phyloP scores from a whole-genome alignment of 2,797 vertebrate species.

The Typhlichthys subterraneus region DNA sequence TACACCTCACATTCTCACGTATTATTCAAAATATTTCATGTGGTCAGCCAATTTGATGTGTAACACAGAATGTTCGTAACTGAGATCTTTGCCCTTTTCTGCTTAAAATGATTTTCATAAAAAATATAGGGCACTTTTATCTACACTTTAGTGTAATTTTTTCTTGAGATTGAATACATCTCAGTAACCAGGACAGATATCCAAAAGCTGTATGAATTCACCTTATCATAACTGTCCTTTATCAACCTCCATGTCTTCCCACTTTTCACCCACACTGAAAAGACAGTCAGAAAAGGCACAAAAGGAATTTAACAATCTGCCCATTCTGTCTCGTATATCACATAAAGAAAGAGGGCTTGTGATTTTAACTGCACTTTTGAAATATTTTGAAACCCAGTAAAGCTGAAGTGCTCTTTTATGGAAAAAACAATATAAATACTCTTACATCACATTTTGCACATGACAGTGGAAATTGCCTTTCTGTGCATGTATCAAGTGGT shows the following conservation, averaged over 20 bases:
- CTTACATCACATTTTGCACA: constrained; percentile 49
- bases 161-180: not conserved
- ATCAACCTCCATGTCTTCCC: not conserved
- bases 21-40: too few species aligned
- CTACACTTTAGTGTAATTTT: not conserved
- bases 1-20: too few species aligned
- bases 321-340: constrained; percentile 18
- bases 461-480: constrained; percentile 49
- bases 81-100: not conserved
- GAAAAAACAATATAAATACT: constrained; percentile 17
- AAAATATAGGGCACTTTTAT: not conserved
- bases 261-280: constrained; percentile 10
- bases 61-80: too few species aligned
- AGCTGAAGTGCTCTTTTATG: constrained; percentile 13
- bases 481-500: constrained; percentile 49
- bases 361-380: constrained; percentile 19
- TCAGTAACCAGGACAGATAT: not conserved
- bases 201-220: not conserved
- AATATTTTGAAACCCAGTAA: constrained; percentile 32
- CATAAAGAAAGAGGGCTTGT: constrained; percentile 24
- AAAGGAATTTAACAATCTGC: constrained; percentile 15
- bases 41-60: too few species aligned
- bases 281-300: constrained; percentile 30
- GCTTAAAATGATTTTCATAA: not conserved
- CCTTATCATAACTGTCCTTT: not conserved